Percentiles rank a stretch among this genome's conserved stretches.
Evolutionary conservation across 2,797 vertebrate species (phyloP).

Genomic region (Spheniscus humboldti): DNA sequence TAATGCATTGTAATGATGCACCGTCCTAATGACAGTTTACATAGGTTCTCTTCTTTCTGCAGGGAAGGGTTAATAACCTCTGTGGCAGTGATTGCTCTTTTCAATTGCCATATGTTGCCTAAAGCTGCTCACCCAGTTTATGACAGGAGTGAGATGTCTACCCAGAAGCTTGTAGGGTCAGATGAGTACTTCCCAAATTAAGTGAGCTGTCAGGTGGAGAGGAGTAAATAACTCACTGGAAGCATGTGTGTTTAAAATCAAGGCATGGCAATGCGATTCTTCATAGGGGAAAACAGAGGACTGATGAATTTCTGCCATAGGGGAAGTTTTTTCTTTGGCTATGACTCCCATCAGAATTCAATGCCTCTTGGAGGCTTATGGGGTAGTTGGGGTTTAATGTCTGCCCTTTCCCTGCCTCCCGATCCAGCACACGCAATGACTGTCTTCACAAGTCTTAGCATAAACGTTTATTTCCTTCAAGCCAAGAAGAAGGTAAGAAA

Average conservation of each 20-base stretch:
- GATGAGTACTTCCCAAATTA: background rate
- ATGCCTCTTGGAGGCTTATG: background rate
- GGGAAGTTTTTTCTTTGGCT: background rate
- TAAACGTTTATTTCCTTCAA: background rate
- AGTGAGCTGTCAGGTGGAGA: background rate
- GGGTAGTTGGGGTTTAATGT: background rate
- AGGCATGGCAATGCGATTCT: background rate
- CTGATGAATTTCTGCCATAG: background rate
- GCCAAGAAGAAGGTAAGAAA: background rate
- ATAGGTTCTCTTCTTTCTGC: background rate
- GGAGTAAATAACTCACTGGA: background rate
- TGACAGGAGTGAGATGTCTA: background rate
- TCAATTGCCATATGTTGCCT: background rate
- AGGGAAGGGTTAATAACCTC: background rate
- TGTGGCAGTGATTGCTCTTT: background rate
- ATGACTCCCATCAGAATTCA: background rate
- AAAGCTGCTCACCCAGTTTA: background rate
- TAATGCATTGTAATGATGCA: background rate
- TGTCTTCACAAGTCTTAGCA: background rate
- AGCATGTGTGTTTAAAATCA: background rate
- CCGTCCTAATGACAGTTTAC: background rate
- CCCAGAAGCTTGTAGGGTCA: background rate
- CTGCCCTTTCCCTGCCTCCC: background rate
- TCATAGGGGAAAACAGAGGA: background rate
- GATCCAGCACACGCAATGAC: rapidly evolving